phyloP scores from a whole-genome alignment of 2,888 invertebrate genomes.

The Mellilla xanthometata region DNA sequence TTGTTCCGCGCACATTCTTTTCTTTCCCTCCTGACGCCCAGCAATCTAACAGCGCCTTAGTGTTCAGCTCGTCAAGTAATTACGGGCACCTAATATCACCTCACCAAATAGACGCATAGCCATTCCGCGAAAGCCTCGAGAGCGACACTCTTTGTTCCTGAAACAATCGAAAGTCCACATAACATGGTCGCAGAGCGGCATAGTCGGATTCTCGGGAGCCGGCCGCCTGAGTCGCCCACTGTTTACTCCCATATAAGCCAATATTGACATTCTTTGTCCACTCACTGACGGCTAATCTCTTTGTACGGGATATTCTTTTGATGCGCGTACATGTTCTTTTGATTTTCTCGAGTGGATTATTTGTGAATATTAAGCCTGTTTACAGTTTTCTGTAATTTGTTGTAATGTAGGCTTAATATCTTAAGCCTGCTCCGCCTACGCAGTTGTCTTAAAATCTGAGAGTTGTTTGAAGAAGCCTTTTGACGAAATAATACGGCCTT shows the following conservation, averaged over 20 bases:
- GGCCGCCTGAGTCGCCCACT: constrained; percentile 52
- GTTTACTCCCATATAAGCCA: constrained; percentile 70
- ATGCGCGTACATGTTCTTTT: constrained; percentile 41
- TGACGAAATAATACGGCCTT: not conserved
- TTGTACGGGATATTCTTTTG: constrained; percentile 64
- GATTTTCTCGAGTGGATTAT: constrained; percentile 27
- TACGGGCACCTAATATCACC: constrained; percentile 9
- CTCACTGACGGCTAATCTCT: constrained; percentile 70
- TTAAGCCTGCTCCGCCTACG: constrained; percentile 11
- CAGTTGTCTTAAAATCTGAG: not conserved
- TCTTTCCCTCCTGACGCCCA: not conserved
- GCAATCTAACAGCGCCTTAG: not conserved
- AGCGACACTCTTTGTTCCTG: constrained; percentile 52
- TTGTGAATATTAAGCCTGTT: constrained; percentile 21
- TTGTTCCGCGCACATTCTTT: not conserved
- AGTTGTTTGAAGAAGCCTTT: not conserved
- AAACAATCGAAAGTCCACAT: constrained; percentile 53
- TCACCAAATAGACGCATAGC: constrained; percentile 16
- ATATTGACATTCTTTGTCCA: constrained; percentile 76
- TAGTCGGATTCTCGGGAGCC: constrained; percentile 63
- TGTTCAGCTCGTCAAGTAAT: constrained; percentile 12
- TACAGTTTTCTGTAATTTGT: constrained; percentile 3
- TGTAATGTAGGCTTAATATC: not conserved
- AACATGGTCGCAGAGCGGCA: constrained; percentile 47
- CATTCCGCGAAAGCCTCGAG: constrained; percentile 29